These are phyloP conservation scores for Drosophila bipectinata DNA, from an alignment of 1,140 invertebrate genomes.

Conservation along the genomic window DNA sequence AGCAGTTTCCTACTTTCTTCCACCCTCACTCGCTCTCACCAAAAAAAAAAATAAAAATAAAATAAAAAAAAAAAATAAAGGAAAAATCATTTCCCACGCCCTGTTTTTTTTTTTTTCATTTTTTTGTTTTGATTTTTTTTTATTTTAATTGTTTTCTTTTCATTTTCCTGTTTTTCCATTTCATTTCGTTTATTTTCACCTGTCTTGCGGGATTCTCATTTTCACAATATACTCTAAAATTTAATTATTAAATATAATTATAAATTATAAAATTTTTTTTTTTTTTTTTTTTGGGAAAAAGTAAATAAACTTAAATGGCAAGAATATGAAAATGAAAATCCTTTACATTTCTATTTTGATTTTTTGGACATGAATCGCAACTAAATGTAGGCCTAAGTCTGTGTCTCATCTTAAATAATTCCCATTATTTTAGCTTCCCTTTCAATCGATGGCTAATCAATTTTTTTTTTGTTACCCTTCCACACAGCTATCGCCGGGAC, in stretches of 20 bases:
- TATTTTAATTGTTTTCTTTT: slow-evolving; percentile 5
- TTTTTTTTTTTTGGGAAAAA: too few relatives aligned
- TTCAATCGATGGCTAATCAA: slow-evolving; percentile 23
- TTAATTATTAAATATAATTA: too few relatives aligned
- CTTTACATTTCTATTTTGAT: not conserved
- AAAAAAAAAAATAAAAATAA: not conserved
- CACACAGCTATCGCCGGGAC: slow-evolving; percentile 90
- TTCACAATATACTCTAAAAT: slow-evolving; percentile 5
- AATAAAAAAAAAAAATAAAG: not conserved
- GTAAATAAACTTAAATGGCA: too few relatives aligned
- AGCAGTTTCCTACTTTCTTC: not conserved
- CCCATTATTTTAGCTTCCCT: not conserved
- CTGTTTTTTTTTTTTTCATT: not conserved
- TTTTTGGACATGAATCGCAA: slow-evolving; percentile 37
- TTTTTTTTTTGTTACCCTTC: not conserved
- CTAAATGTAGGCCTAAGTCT: slow-evolving; percentile 58
- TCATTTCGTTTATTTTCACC: not conserved
- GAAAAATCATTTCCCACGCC: slow-evolving; percentile 1
- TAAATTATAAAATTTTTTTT: too few relatives aligned
- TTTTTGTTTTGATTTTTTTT: slow-evolving; percentile 1
- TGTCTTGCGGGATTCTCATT: slow-evolving; percentile 11
- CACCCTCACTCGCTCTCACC: not conserved
- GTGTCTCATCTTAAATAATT: slow-evolving; percentile 30
- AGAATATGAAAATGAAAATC: slow-evolving; percentile 11
- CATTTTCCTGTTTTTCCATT: slow-evolving; percentile 8